Percentiles rank a stretch among this genome's conserved stretches.
phyloP scores from a whole-genome alignment of 1,140 invertebrate genomes.

The Tenebrio molitor region DNA sequence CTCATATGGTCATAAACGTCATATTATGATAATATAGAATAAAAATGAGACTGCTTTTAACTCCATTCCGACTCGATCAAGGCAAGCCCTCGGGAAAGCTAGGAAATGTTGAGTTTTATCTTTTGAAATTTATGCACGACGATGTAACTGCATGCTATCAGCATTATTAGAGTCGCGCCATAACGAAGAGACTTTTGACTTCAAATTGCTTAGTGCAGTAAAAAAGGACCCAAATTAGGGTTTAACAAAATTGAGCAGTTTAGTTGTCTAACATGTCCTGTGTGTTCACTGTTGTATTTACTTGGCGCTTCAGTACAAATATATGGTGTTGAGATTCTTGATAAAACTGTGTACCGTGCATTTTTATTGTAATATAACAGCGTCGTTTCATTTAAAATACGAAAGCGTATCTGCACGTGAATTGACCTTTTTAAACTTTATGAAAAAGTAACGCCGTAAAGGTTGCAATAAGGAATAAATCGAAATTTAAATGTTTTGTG shows the following conservation, averaged over 20 bases:
- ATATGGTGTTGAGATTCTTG: conserved; percentile 26
- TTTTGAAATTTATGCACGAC: conserved; percentile 51
- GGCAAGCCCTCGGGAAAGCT: conserved; percentile 44
- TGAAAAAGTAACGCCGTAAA: conserved; percentile 27
- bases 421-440: conserved; percentile 42
- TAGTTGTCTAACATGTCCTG: conserved; percentile 39
- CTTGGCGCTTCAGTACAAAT: conserved; percentile 6
- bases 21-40: conserved; percentile 51
- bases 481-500: conserved; percentile 31
- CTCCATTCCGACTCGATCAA: conserved; percentile 48
- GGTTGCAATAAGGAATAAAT: conserved; percentile 35
- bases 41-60: conserved; percentile 49
- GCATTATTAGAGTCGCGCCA: conserved; percentile 49
- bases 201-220: conserved; percentile 31
- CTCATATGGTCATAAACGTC: conserved; percentile 47
- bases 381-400: conserved; percentile 38
- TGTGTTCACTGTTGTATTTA: conserved; percentile 27
- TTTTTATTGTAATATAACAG: conserved; percentile 34
- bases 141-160: conserved; percentile 53
- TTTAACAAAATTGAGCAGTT: conserved; percentile 42
- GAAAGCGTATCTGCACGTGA: conserved; percentile 40
- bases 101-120: conserved; percentile 51
- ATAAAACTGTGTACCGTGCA: conserved; percentile 43
- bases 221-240: conserved; percentile 30
- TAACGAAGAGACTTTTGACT: conserved; percentile 36